Evolutionary conservation across 2,797 vertebrate species (phyloP), one percentile per base, ranked within the genome.

Genomic region (Phoebastria nigripes): DNA sequence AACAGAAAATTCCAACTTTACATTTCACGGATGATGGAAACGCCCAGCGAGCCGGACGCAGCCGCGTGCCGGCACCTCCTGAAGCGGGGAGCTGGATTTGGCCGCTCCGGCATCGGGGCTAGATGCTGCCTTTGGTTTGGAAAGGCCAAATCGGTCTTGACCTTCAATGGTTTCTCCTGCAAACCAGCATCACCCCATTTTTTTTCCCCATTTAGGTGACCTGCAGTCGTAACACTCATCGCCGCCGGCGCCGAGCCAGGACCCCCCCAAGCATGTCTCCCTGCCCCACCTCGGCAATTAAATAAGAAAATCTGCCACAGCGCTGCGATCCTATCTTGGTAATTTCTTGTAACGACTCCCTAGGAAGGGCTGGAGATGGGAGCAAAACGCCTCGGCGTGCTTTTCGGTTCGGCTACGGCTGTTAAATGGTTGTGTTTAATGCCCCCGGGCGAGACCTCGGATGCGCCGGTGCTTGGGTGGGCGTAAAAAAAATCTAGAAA

Each of bases 271-370:
- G 29, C 70, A 20, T 24, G 74, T 33, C 46, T 63, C 33, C 16
- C 54, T 9, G n/a, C 90, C 54, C 62, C 67, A 39, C 51, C 19
- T 76, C 3, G 2, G 79, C 72, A 74, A 78, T 85, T 69, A 67
- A 67, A 83, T 25, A 61, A 44, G 59, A 72, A 90, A 88, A 73
- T 61, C 21, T 9, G 56, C 33, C 10, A 2, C 4, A 39, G 70
- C 4, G 7, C 61, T 33, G 85, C 47, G 80, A 94, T 96, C 62
- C 61, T n/a, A 72, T 79, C 87, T 56, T 4, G 55, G 72, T 44
- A 71, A 91, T 96, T 93, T 77, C 85, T 89, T 39, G 22, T 61
- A 91, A 91, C n/a, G 28, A 80, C 28, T 88, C 79, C 61, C 73
- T 25, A 0, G 82, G 66, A 96, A 91, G 74, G 83, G 67, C 78